Conservation (phyloP, 2,113 vertebrate species). For the Parus major region DNA sequence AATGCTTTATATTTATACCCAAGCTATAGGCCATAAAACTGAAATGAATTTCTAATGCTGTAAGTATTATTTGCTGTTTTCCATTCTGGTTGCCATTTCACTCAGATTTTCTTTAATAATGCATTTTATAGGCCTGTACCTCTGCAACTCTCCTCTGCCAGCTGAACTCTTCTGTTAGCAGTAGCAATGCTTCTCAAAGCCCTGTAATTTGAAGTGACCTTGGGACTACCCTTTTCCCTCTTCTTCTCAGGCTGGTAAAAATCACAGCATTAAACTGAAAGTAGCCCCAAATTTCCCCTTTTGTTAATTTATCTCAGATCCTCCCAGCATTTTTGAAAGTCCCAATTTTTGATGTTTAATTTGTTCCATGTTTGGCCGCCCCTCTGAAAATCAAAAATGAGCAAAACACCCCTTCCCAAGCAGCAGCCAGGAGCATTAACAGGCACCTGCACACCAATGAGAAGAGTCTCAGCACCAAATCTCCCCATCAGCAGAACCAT, state of each 20-base stretch:
- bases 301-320: background rate
- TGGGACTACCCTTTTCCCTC: conserved; percentile 10
- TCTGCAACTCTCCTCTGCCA: conserved; percentile 6
- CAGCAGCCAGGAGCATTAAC: background rate
- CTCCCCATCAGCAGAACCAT: background rate
- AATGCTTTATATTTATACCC: conserved; percentile 55
- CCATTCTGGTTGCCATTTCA: conserved; percentile 41
- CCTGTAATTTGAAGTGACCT: conserved; percentile 40
- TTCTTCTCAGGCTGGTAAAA: conserved; percentile 6
- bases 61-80: conserved; percentile 54
- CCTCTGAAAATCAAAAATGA: background rate
- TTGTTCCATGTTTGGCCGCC: background rate
- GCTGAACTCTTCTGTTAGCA: background rate
- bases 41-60: conserved; percentile 50
- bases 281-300: background rate
- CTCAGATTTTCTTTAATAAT: conserved; percentile 60
- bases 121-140: conserved; percentile 48
- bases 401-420: background rate
- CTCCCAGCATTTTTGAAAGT: background rate
- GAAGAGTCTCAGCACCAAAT: background rate
- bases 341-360: background rate
- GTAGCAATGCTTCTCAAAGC: background rate
- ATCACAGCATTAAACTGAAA: conserved; percentile 8
- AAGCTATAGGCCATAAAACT: conserved; percentile 47
- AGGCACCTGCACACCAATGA: background rate